A percentile compares a stretch with the other conserved stretches of the same genome.
Evolutionary conservation across 2,888 invertebrate genomes (phyloP).

Genomic region (Neoaliturus tenellus): DNA sequence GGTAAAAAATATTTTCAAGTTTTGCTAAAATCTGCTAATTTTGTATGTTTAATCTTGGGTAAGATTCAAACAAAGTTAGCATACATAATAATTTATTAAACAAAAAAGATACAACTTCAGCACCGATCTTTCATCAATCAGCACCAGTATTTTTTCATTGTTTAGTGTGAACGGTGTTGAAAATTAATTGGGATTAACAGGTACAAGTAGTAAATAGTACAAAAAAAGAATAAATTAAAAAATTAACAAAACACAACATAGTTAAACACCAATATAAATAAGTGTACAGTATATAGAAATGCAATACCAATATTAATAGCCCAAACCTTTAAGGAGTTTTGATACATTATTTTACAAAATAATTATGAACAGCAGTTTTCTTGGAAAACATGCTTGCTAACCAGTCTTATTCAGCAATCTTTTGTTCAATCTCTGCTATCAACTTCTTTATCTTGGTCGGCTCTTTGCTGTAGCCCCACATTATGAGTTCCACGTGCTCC

Average conservation of each 20-base stretch:
- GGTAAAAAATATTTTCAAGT: too few relatives aligned
- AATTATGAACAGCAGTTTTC: neutral
- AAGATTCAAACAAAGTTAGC: too few relatives aligned
- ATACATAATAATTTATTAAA: too few relatives aligned
- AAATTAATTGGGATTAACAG: neutral
- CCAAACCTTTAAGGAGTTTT: neutral
- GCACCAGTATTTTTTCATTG: too few relatives aligned
- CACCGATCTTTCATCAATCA: too few relatives aligned
- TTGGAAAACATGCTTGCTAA: neutral
- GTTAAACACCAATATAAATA: neutral
- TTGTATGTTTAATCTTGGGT: too few relatives aligned
- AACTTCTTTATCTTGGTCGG: constrained; percentile 80
- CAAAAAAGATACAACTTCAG: too few relatives aligned
- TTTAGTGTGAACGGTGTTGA: neutral
- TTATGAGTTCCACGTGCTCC: constrained; percentile 80
- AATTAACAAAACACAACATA: neutral
- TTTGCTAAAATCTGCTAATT: too few relatives aligned
- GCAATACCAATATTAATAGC: neutral
- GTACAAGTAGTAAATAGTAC: neutral
- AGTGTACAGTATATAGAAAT: neutral
- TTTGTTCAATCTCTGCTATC: constrained; percentile 73
- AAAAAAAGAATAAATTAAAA: neutral
- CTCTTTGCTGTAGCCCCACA: constrained; percentile 88
- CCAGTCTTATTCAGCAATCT: constrained; percentile 68
- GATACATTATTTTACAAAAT: neutral